Evolutionary conservation across 2,113 vertebrate species (phyloP), one percentile per base, ranked within the genome.

Genomic region (Girardinichthys multiradiatus): DNA sequence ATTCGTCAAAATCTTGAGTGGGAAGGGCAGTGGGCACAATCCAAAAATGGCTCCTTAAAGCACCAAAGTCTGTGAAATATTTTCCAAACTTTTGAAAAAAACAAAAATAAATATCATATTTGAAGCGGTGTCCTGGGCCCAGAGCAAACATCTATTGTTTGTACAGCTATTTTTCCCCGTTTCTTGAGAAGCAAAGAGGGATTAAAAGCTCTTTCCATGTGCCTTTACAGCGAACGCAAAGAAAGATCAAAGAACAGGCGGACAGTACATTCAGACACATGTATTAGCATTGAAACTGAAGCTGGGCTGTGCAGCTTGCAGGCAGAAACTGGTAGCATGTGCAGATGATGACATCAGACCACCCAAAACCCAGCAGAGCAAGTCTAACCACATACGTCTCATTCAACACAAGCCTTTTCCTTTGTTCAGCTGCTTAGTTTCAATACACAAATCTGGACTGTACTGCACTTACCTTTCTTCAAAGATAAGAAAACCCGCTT

Each of bases 291-390:
- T 82, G 88, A 90, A 90, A 91, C 86, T 58, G 31, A 86, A 76
- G 74, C 77, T n/a, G 72, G 48, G 30, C 42, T 1, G 42, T 31
- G 39, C 77, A 58, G 74, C 29, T 51, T 13, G 45, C 64, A 80
- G 64, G 71, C 88, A 87, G 90, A 92, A 94, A 93, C 93, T 79
- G 74, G 81, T 73, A 66, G 66, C 81, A 69, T 86, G 86, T 70
- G 82, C 65, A 65, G 77, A 76, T 31, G 73, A 85, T 91, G 91
- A 91, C 86, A 92, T 93, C 87, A 93, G 91, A 90, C 89, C 87
- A 90, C 87, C 84, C 82, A 83, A 85, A 90, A 88, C 87, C 83
- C 86, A 65, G 74, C 76, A 4, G 68, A 92, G 84, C 93, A 88
- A 89, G 94, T 93, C 89, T 63, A 66, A 76, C 89, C 54, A 66